These are phyloP conservation scores for Syrphus vitripennis DNA, from an alignment of 2,888 invertebrate genomes.

Conservation along the genomic window DNA sequence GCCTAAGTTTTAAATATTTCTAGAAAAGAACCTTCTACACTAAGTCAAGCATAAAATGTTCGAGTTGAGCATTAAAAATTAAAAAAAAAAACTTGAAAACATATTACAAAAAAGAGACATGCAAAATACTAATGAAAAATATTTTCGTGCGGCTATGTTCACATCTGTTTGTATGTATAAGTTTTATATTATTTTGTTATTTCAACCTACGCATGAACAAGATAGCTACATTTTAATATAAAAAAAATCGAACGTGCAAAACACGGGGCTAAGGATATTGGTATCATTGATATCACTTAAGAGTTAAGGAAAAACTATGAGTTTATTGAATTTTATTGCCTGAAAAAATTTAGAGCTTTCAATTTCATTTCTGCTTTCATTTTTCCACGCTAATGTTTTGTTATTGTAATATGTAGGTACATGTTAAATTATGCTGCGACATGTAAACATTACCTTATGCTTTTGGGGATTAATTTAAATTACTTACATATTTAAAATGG, in stretches of 20 bases:
- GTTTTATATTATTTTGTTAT: not conserved
- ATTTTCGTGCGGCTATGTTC: slow-evolving; percentile 6
- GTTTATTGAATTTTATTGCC: no score
- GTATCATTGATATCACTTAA: not conserved
- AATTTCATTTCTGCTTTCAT: no score
- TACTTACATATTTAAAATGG: no score
- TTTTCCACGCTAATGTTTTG: no score
- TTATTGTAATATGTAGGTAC: no score
- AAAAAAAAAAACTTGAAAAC: slow-evolving; percentile 8
- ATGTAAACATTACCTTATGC: no score
- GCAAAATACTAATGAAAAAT: slow-evolving; percentile 25
- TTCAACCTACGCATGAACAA: slow-evolving; percentile 67
- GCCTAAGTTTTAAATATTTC: not conserved
- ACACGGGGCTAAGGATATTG: slow-evolving; percentile 13
- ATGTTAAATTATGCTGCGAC: no score
- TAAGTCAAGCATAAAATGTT: slow-evolving; percentile 60
- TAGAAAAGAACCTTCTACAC: slow-evolving; percentile 41
- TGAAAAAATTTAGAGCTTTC: no score
- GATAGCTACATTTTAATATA: slow-evolving; percentile 28
- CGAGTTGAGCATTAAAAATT: slow-evolving; percentile 23
- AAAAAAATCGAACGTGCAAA: slow-evolving; percentile 17
- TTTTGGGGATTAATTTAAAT: no score
- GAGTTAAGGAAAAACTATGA: slow-evolving; percentile 29
- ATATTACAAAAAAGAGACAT: not conserved
- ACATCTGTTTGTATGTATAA: slow-evolving; percentile 3